phyloP scores from a whole-genome alignment of 2,797 vertebrate species.

The Mormyrus proboscirostris region DNA sequence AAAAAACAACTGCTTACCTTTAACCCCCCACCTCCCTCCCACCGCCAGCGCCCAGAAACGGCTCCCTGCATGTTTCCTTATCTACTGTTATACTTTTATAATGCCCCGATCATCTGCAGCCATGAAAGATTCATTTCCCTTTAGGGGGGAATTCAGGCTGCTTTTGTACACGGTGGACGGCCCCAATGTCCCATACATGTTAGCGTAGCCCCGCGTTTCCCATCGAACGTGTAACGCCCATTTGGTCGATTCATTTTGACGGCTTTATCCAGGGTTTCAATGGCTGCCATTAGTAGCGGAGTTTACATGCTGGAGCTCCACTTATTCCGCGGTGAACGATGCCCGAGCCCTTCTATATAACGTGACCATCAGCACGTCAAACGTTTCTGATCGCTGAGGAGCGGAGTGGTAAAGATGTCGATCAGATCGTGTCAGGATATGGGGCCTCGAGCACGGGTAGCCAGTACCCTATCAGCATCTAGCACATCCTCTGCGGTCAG shows the following conservation, averaged over 20 bases:
- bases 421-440: not conserved
- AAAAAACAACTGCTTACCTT: not conserved
- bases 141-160: not conserved
- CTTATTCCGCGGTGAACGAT: constrained; percentile 16
- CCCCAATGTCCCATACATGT: not conserved
- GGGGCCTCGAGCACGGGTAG: not conserved
- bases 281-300: not conserved
- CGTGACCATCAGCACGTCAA: not conserved
- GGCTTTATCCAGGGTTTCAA: not conserved
- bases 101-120: not conserved
- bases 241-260: not conserved
- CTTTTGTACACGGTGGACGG: not conserved
- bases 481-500: not conserved
- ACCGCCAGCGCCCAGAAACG: not conserved
- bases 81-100: not conserved
- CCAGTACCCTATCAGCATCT: not conserved
- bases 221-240: not conserved
- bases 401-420: not conserved
- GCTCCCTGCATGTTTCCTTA: not conserved
- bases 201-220: not conserved
- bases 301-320: not conserved
- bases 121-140: not conserved
- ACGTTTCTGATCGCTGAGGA: not conserved
- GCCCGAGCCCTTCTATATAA: constrained; percentile 13
- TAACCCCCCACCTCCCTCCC: not conserved